phyloP scores from a whole-genome alignment of 1,140 invertebrate genomes.

The Drosophila subobscura region DNA sequence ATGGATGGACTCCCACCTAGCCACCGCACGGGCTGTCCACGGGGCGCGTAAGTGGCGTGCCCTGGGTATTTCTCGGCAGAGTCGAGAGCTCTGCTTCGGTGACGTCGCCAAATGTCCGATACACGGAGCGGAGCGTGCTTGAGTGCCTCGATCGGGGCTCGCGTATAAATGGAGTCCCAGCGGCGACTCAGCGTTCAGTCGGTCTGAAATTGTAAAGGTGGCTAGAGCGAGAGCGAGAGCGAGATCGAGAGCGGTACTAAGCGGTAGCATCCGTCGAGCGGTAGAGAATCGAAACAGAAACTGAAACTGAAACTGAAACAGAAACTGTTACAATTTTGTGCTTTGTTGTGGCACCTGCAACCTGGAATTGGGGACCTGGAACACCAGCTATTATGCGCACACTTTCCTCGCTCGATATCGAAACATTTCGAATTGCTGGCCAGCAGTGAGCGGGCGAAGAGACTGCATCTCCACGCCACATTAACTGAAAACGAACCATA shows the following conservation, averaged over 20 bases:
- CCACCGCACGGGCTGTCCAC: slow-evolving; percentile 51
- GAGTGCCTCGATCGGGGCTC: slow-evolving; percentile 59
- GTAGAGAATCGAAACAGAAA: slow-evolving; percentile 11
- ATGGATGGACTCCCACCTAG: background rate
- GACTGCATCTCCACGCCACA: slow-evolving; percentile 51
- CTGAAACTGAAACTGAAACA: slow-evolving; percentile 30
- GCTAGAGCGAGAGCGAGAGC: slow-evolving; percentile 23
- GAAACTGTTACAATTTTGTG: background rate
- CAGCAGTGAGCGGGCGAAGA: slow-evolving; percentile 7
- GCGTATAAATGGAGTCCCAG: slow-evolving; percentile 72
- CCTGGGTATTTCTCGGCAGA: slow-evolving; percentile 39
- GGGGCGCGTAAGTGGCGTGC: slow-evolving; percentile 46
- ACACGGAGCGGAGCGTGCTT: slow-evolving; percentile 52
- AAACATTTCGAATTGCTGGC: slow-evolving; percentile 18
- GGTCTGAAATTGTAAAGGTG: slow-evolving; percentile 55
- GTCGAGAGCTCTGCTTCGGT: slow-evolving; percentile 22
- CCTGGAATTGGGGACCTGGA: background rate
- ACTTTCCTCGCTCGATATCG: slow-evolving; percentile 32
- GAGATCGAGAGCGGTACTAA: background rate
- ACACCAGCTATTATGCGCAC: slow-evolving; percentile 58
- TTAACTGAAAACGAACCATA: slow-evolving; percentile 40
- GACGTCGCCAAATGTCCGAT: slow-evolving; percentile 10
- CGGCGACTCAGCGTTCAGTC: slow-evolving; percentile 69
- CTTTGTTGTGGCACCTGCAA: too few species aligned
- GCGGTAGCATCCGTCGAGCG: slow-evolving; percentile 4